A percentile compares a stretch with the other conserved stretches of the same genome.
phyloP scores from a whole-genome alignment of 2,797 vertebrate genomes.

The Melanotaenia parkinsoni region DNA sequence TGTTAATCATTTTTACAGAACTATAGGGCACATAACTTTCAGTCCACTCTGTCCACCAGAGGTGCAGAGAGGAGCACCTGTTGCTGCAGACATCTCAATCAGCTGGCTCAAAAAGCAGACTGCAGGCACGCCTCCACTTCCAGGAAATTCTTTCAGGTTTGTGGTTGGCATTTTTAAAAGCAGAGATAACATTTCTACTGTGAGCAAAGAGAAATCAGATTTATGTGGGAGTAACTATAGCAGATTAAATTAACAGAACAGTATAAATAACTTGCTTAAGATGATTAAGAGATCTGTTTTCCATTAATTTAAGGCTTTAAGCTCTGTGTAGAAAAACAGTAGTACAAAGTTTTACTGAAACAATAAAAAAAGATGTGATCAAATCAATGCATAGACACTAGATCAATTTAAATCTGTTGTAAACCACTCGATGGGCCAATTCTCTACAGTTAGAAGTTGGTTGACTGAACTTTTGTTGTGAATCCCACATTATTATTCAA shows the following conservation, averaged over 20 bases:
- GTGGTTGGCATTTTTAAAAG: not conserved
- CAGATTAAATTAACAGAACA: not conserved
- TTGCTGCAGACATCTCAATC: slow-evolving; percentile 44
- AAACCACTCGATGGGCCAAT: too few species aligned
- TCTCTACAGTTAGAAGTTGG: too few species aligned
- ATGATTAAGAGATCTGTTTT: not conserved
- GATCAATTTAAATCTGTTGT: too few species aligned
- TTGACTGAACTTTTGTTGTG: not conserved
- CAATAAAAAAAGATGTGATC: not conserved
- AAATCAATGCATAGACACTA: too few species aligned
- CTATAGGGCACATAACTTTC: not conserved
- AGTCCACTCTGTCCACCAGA: slow-evolving; percentile 6
- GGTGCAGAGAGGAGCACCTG: slow-evolving; percentile 55
- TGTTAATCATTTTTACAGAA: not conserved
- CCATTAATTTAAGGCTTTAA: not conserved
- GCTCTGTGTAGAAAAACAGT: too few species aligned
- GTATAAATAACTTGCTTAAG: not conserved
- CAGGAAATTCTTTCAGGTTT: not conserved
- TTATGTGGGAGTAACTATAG: not conserved
- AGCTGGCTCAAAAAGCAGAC: slow-evolving; percentile 5
- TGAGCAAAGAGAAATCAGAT: not conserved
- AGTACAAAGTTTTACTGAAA: not conserved
- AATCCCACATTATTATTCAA: not conserved
- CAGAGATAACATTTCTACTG: not conserved
- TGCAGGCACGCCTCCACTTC: slow-evolving; percentile 14